These are phyloP conservation scores for Drepanosiphum platanoidis DNA, from an alignment of 2,888 invertebrate species.

Conservation along the genomic window DNA sequence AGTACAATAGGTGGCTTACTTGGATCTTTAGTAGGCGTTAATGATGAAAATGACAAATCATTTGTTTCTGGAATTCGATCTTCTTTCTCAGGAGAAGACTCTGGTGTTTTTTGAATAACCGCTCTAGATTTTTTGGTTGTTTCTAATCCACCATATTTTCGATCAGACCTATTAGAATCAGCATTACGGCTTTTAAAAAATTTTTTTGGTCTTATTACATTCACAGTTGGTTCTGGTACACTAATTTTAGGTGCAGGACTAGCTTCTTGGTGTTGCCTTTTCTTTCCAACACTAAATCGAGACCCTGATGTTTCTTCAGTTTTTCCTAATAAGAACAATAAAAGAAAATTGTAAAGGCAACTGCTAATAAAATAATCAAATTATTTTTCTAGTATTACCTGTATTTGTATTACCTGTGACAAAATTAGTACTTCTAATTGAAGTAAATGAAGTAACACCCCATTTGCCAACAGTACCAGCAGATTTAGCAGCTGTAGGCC, in stretches of 20 bases:
- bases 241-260: conserved; percentile 69
- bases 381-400: conserved; percentile 33
- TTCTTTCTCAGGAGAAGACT: conserved; percentile 61
- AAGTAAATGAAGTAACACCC: conserved; percentile 94
- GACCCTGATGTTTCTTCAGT: conserved; percentile 60
- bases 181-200: conserved; percentile 87
- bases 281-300: conserved; percentile 63
- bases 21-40: conserved; percentile 64
- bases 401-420: conserved; percentile 64
- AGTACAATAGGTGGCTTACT: conserved; percentile 85
- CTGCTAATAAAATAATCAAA: conserved; percentile 39
- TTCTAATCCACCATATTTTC: conserved; percentile 53
- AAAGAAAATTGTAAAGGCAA: not conserved
- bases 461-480: conserved; percentile 93
- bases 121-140: conserved; percentile 54
- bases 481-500: conserved; percentile 87
- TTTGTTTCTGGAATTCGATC: conserved; percentile 50
- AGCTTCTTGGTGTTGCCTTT: conserved; percentile 68
- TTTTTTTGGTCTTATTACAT: conserved; percentile 74
- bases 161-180: conserved; percentile 59
- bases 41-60: conserved; percentile 51
- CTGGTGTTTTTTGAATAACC: conserved; percentile 56
- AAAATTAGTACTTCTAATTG: conserved; percentile 78
- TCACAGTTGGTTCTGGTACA: conserved; percentile 59
- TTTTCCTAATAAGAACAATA: conserved; percentile 56